Evolutionary conservation across 2,888 invertebrate species (phyloP).

Genomic region (Yponomeuta malinellus): DNA sequence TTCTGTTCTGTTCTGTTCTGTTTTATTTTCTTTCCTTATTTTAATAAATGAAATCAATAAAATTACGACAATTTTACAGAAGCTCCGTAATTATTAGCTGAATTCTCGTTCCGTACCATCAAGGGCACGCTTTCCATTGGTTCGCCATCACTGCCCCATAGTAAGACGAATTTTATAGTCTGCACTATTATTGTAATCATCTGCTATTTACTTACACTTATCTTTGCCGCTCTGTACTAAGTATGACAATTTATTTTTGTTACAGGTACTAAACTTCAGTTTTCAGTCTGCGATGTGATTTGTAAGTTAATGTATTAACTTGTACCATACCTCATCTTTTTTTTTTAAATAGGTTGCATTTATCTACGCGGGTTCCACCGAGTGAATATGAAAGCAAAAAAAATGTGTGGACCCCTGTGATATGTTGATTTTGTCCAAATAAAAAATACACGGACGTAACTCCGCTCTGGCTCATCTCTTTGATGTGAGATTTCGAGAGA

Average conservation of each 20-base stretch:
- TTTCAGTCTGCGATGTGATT: not conserved
- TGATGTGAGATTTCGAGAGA: constrained; percentile 36
- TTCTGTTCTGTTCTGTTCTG: too few relatives aligned
- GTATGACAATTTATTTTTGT: not conserved
- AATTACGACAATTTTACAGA: too few relatives aligned
- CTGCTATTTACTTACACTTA: too few relatives aligned
- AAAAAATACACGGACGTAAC: constrained; percentile 34
- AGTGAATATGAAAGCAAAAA: not conserved
- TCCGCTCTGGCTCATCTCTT: constrained; percentile 35
- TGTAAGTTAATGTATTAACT: not conserved
- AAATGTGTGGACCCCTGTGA: constrained; percentile 15
- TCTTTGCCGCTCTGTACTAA: too few relatives aligned
- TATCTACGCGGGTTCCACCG: not conserved
- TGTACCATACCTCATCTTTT: not conserved
- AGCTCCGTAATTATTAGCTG: too few relatives aligned
- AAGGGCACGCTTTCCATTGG: too few relatives aligned
- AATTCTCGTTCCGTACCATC: too few relatives aligned
- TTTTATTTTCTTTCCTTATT: too few relatives aligned
- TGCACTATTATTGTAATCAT: too few relatives aligned
- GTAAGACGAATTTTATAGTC: too few relatives aligned
- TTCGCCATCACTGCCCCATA: too few relatives aligned
- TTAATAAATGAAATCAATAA: too few relatives aligned
- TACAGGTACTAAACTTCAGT: not conserved
- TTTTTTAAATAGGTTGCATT: not conserved
- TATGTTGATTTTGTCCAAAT: constrained; percentile 34